Evolutionary conservation across 2,797 vertebrate species (phyloP).

Genomic region (Microchirus variegatus): DNA sequence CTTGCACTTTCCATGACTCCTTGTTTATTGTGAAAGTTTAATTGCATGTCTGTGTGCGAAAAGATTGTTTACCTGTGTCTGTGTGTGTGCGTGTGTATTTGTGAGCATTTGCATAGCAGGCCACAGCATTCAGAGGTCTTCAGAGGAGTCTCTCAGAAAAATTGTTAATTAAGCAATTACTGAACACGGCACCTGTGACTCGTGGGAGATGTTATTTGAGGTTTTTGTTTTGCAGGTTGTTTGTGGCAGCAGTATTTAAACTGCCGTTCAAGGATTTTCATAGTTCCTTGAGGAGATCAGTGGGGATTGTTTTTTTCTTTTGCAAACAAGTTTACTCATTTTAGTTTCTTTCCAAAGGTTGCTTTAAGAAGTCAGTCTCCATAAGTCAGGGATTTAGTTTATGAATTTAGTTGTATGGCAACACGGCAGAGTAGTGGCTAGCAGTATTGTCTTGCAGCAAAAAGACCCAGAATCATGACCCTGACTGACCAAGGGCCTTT

Average conservation of each 20-base stretch:
- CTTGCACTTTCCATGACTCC: conserved; percentile 48
- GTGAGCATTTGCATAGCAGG: conserved; percentile 24
- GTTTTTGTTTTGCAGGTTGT: conserved; percentile 49
- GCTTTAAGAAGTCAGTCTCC: background rate
- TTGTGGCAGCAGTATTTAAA: conserved; percentile 31
- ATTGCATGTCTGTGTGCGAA: conserved; percentile 39
- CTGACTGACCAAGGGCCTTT: too few relatives aligned
- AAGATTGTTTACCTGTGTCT: conserved; percentile 4
- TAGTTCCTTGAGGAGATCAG: conserved; percentile 35
- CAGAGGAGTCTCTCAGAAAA: conserved; percentile 42
- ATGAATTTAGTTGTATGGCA: background rate
- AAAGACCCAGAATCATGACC: too few relatives aligned
- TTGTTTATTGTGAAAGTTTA: conserved; percentile 54
- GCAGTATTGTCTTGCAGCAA: too few relatives aligned
- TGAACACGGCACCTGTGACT: conserved; percentile 55
- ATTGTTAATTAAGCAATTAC: conserved; percentile 66
- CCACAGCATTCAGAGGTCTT: conserved; percentile 1
- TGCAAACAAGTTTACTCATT: conserved; percentile 30
- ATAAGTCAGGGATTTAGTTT: background rate
- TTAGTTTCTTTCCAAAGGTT: conserved; percentile 30
- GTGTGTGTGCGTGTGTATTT: conserved; percentile 9
- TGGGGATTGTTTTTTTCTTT: conserved; percentile 7
- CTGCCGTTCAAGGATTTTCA: conserved; percentile 45
- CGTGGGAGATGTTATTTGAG: conserved; percentile 40
- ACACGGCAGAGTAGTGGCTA: too few relatives aligned